These are phyloP conservation scores for Synchiropus splendidus DNA, from an alignment of 2,113 vertebrate species.

Conservation along the genomic window DNA sequence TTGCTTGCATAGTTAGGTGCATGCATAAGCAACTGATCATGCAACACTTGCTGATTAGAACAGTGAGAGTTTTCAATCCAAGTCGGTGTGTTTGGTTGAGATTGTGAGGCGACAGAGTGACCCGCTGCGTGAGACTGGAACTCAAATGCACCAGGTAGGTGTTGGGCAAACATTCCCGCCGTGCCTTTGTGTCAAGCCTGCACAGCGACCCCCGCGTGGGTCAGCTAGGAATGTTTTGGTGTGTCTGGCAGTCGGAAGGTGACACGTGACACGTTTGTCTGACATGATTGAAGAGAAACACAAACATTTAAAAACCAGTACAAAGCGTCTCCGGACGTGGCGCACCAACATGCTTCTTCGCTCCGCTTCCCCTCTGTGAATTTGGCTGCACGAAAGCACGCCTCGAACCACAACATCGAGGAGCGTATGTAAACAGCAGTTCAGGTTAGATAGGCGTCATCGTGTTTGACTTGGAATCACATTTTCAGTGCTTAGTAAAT, in stretches of 20 bases:
- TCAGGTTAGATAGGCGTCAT: slow-evolving; percentile 47
- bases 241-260: slow-evolving; percentile 57
- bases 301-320: slow-evolving; percentile 22
- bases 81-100: slow-evolving; percentile 24
- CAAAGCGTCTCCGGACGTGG: slow-evolving; percentile 27
- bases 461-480: slow-evolving; percentile 42
- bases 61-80: slow-evolving; percentile 25
- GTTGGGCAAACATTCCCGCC: slow-evolving; percentile 1
- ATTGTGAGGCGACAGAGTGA: slow-evolving; percentile 19
- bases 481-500: slow-evolving; percentile 51
- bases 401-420: slow-evolving; percentile 39
- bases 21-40: slow-evolving; percentile 77
- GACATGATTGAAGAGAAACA: slow-evolving; percentile 32
- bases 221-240: slow-evolving; percentile 59
- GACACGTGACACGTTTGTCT: slow-evolving; percentile 6
- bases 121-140: too few species aligned
- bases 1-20: slow-evolving; percentile 86
- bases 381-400: slow-evolving; percentile 25
- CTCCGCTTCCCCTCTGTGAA: slow-evolving; percentile 10
- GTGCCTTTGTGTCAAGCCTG: too few species aligned
- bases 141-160: slow-evolving; percentile 20
- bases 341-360: slow-evolving; percentile 30
- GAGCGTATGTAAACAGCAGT: slow-evolving; percentile 57
- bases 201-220: slow-evolving; percentile 57
- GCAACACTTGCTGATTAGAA: slow-evolving; percentile 60